Base-by-base conservation (phyloP, 2,888 invertebrate genomes). In the Euphydryas editha region DNA sequence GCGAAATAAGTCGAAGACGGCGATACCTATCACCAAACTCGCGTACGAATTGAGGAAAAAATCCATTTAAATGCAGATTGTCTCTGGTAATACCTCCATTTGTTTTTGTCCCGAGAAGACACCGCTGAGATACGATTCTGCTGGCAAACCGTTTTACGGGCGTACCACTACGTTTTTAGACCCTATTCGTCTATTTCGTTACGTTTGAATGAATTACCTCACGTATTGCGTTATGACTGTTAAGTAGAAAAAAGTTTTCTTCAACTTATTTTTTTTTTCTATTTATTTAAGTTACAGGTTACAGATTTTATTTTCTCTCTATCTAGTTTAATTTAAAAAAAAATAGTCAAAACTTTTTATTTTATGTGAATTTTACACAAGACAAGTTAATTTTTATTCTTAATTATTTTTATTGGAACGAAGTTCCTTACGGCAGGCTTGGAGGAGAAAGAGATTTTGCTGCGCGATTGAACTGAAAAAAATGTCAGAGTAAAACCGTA, bases 61-160 rank as follows among this genome's bases (percentile, higher is more conserved):
- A 90, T 90, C 90, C 85, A 92, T 92, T 92, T 91, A 91, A 92
- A 91, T 92, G 92, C 86, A 92, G 90, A 91, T 91, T 91, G 90
- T 90, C 86, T 85, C 78, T 83, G 80, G 89, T 90, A 91, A 91
- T 90, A 90, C 92, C 90, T 89, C 88, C 90, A 92, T 92, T 92
- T 91, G 91, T 91, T 92, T 90, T 90, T 90, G 90, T 90, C 86
- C 86, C 81, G 72, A 76, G 78, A 81, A 84, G 83, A 85, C 83
- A 81, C 82, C 80, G 78, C 78, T 78, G 84, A 86, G 87, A 88
- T 88, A 86, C 87, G 86, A 80, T 80, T 83, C 75, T 82, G 75
- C 78, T 82, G 78, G 78, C 79, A 81, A 83, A 81, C 84, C 80
- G 81, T 82, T 86, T 81, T 79, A 86, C 79, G 88, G 83, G 78